Evolutionary conservation across 2,888 invertebrate species (phyloP).

Genomic region (Drosophila testacea): DNA sequence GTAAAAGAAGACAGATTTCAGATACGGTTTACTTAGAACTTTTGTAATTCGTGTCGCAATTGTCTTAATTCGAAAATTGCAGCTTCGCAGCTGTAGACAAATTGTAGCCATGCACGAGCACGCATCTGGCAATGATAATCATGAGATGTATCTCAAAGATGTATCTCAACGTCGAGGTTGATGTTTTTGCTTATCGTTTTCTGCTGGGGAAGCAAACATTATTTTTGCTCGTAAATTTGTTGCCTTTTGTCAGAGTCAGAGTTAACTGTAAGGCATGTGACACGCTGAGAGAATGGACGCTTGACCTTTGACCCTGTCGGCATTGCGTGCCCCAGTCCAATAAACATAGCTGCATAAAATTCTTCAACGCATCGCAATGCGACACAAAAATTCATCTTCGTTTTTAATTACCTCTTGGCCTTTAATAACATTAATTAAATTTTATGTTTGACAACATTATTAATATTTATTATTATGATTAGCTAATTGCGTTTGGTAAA

Average conservation of each 20-base stretch:
- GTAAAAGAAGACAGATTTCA: conserved; percentile 19
- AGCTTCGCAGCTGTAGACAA: conserved; percentile 68
- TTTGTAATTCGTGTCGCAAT: conserved; percentile 71
- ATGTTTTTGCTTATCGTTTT: conserved; percentile 16
- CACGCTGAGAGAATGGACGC: conserved; percentile 34
- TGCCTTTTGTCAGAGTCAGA: neutral
- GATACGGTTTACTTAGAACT: conserved; percentile 30
- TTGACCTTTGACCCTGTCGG: conserved; percentile 69
- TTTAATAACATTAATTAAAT: conserved; percentile 32
- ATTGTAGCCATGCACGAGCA: conserved; percentile 63
- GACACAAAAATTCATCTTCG: conserved; percentile 24
- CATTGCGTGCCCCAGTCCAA: conserved; percentile 61
- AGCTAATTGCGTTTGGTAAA: conserved; percentile 18
- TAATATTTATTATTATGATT: conserved; percentile 3
- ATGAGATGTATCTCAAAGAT: conserved; percentile 39
- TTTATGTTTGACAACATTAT: conserved; percentile 26
- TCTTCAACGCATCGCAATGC: conserved; percentile 26
- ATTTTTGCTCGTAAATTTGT: conserved; percentile 23
- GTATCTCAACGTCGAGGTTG: conserved; percentile 15
- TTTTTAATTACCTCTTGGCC: conserved; percentile 11
- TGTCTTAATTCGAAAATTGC: conserved; percentile 81
- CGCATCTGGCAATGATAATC: conserved; percentile 67
- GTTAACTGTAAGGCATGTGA: conserved; percentile 40
- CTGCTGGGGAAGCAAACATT: neutral
- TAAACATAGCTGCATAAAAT: conserved; percentile 42